Percentiles rank a stretch among this genome's conserved stretches.
Evolutionary conservation across 2,113 vertebrate species (phyloP).

Genomic region (Pagrus major): DNA sequence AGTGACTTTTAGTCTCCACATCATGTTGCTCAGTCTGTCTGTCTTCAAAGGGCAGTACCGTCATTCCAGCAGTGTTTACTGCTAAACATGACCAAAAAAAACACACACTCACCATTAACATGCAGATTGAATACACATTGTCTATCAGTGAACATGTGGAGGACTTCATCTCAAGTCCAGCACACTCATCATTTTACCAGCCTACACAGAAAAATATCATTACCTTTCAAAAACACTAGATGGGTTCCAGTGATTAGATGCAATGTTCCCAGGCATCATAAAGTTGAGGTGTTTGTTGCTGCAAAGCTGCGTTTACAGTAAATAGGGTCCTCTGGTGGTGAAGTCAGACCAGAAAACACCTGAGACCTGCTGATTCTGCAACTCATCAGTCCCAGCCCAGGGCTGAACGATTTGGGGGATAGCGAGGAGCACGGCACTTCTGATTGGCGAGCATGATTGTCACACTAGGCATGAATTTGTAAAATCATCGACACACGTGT

Average conservation of each 20-base stretch:
- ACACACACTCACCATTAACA: neutral
- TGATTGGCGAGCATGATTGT: no score
- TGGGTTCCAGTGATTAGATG: neutral
- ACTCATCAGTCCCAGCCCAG: neutral
- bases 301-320: constrained; percentile 35
- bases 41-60: neutral
- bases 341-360: neutral
- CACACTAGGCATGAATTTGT: no score
- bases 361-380: constrained; percentile 23
- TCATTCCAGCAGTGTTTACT: neutral
- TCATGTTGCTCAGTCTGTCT: neutral
- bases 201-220: neutral
- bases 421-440: no score
- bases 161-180: neutral
- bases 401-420: no score
- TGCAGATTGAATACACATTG: neutral
- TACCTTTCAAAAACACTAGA: neutral
- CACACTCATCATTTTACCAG: neutral
- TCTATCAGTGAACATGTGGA: neutral
- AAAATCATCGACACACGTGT: no score
- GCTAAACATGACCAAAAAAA: neutral
- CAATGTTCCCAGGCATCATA: neutral
- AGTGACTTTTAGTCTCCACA: neutral
- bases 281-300: neutral
- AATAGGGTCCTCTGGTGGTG: neutral